Evolutionary conservation across 2,888 invertebrate species (phyloP).

Genomic region (Pollenia griseotomentosa): DNA sequence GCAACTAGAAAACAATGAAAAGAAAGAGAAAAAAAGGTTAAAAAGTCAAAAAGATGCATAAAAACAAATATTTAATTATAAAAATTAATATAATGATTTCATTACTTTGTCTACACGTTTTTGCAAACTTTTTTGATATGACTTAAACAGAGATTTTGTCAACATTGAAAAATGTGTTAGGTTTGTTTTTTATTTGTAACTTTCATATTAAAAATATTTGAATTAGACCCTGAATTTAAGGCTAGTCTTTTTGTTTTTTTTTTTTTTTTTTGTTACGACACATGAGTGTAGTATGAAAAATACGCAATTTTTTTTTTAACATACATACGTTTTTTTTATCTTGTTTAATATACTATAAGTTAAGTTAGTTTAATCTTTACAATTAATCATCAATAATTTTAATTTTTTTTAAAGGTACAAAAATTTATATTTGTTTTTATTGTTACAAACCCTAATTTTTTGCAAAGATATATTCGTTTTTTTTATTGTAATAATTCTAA

Average conservation of each 20-base stretch:
- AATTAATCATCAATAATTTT: slow-evolving; percentile 2
- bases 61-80: slow-evolving; percentile 39
- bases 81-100: slow-evolving; percentile 54
- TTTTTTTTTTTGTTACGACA: background rate
- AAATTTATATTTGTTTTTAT: background rate
- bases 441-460: background rate
- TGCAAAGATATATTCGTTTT: background rate
- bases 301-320: slow-evolving; percentile 18
- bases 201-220: background rate
- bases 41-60: slow-evolving; percentile 63
- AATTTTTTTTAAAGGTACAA: background rate
- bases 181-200: background rate
- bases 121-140: slow-evolving; percentile 2
- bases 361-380: slow-evolving; percentile 5
- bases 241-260: background rate
- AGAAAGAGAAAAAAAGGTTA: slow-evolving; percentile 47
- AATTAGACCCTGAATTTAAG: slow-evolving; percentile 9
- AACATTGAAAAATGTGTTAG: slow-evolving; percentile 21
- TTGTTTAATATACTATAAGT: background rate
- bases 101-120: slow-evolving; percentile 26
- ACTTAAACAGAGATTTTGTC: slow-evolving; percentile 4
- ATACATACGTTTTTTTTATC: background rate
- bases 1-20: background rate
- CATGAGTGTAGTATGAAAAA: background rate
- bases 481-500: slow-evolving; percentile 26